A percentile compares a stretch with the other conserved stretches of the same genome.
Evolutionary conservation across 2,113 vertebrate species (phyloP).

Genomic region (Pogona vitticeps): DNA sequence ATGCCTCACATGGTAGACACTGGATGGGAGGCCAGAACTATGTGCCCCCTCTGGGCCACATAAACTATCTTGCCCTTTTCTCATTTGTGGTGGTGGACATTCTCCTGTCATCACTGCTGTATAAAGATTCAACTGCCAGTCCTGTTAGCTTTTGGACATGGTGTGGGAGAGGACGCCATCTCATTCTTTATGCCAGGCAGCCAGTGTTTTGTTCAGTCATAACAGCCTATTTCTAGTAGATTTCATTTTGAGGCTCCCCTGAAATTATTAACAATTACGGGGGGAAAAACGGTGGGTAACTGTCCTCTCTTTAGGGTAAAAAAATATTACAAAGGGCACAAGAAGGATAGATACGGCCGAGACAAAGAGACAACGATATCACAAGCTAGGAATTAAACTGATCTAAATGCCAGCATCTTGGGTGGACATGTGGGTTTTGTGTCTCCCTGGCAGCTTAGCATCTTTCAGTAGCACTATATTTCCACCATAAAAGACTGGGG

Average conservation of each 20-base stretch:
- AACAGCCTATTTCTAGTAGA: not conserved
- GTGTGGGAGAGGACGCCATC: not conserved
- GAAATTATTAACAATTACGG: not conserved
- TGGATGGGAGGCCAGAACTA: not conserved
- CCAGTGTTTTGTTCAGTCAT: not conserved
- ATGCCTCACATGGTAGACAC: not conserved
- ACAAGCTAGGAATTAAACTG: not conserved
- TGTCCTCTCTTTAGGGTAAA: not conserved
- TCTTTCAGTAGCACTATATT: conserved; percentile 1
- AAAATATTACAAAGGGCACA: not conserved
- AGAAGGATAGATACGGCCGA: not conserved
- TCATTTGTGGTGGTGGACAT: not conserved
- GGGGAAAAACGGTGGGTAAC: not conserved
- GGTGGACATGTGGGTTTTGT: not conserved
- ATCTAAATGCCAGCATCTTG: not conserved
- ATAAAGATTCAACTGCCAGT: not conserved
- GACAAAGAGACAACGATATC: not conserved
- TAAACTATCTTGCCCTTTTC: not conserved
- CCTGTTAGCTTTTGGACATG: not conserved
- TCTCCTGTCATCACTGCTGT: not conserved
- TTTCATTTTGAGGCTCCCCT: not conserved
- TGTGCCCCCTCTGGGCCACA: not conserved
- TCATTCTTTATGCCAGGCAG: not conserved
- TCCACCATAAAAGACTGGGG: conserved; percentile 8
- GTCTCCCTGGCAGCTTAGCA: not conserved